Evolutionary conservation across 2,797 vertebrate species (phyloP).

Genomic region (Knipowitschia caucasica): DNA sequence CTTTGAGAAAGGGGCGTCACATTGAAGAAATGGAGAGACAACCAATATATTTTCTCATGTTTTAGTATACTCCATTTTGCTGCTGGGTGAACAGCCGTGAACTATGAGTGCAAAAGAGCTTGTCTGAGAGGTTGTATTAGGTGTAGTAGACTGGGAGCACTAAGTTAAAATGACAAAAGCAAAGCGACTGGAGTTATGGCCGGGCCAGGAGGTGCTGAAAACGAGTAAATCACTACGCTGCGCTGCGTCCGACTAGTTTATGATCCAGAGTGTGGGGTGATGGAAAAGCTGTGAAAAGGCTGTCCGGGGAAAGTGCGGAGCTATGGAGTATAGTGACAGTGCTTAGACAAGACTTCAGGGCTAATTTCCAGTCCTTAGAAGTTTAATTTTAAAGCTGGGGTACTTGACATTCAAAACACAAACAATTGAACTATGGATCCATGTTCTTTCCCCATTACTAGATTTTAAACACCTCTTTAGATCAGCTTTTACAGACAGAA

Average conservation of each 20-base stretch:
- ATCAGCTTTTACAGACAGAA: too few relatives aligned
- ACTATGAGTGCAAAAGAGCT: neutral
- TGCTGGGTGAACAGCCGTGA: neutral
- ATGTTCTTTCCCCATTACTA: too few relatives aligned
- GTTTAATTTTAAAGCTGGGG: too few relatives aligned
- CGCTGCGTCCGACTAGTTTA: conserved; percentile 45
- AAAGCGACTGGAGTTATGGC: conserved; percentile 20
- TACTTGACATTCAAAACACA: too few relatives aligned
- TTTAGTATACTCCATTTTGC: neutral
- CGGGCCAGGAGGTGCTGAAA: conserved; percentile 33
- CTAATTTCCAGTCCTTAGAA: too few relatives aligned
- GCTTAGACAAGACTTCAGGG: conserved; percentile 29
- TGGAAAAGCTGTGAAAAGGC: conserved; percentile 39
- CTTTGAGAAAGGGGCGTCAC: neutral
- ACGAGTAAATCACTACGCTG: conserved; percentile 41
- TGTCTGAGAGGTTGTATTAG: conserved; percentile 1
- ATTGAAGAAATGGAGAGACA: neutral
- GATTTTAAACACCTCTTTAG: too few relatives aligned
- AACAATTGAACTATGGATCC: too few relatives aligned
- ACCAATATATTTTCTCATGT: neutral
- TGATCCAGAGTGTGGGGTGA: conserved; percentile 43
- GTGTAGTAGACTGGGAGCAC: conserved; percentile 4
- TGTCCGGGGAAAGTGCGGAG: conserved; percentile 38
- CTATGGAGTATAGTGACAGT: conserved; percentile 42
- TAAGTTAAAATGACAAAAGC: conserved; percentile 23